Base-by-base conservation (phyloP, 2,113 vertebrate genomes). In the Planiliza haematocheilus region DNA sequence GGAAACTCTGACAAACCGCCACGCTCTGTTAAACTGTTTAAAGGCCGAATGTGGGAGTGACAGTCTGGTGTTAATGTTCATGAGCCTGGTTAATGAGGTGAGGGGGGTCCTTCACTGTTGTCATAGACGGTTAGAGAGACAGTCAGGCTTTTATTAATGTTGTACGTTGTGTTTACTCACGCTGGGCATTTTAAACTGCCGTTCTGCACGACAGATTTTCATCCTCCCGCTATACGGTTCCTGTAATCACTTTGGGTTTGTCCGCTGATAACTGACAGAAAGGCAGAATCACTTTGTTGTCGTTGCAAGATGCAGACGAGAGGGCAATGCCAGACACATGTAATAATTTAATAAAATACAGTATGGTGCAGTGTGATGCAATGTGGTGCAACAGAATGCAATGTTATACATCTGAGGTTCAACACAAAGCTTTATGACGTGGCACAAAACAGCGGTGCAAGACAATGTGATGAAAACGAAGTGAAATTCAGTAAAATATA, bases 11-110 rank as follows among this genome's bases (percentile, higher is more conserved):
- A 56, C 42, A 56, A 17, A 43, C 36, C 56, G 36, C 17, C 13
- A 38, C 18, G 38, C 8, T 71, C 7, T 24, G 52, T 70, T 11
- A 13, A 36, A 18, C 16, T 49, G 61, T 48, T 66, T 37, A 48
- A 13, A 21, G 34, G 14, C 38, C 1, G 13, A 49, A 17, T 41
- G 20, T 2, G 52, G 78, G 53, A 75, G 65, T 52, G 64, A 64
- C 39, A 56, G 46, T 16, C 36, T 36, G 61, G 10, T 79, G 76
- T 49, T 36, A 20, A 55, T 45, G 10, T 17, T 77, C 1, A 8
- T 43, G 52, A 57, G 51, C 57, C 45, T 52, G 14, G n/a, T 66
- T 72, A 63, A 63, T 39, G 51, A 69, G 39, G 20, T 55, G n/a
- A 61, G 49, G 56, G 43, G 56, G 14, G 55, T 41, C 42, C 13